A percentile compares a stretch with the other conserved stretches of the same genome.
phyloP scores from a whole-genome alignment of 2,113 vertebrate species.

The Thomomys bottae region DNA sequence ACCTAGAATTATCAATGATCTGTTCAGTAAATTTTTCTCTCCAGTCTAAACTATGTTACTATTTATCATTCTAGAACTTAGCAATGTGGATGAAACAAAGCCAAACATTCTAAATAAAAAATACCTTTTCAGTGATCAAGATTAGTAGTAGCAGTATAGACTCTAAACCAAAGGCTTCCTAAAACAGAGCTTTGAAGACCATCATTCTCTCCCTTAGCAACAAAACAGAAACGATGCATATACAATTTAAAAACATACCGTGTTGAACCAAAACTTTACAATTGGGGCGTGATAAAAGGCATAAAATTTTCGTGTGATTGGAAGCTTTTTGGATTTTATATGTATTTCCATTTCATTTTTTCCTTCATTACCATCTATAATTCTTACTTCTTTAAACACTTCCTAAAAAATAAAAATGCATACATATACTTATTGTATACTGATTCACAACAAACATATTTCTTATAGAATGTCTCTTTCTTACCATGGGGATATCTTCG shows the following conservation, averaged over 20 bases:
- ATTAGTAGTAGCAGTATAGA: conserved; percentile 5
- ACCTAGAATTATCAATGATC: conserved; percentile 56
- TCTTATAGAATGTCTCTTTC: background rate
- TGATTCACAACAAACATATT: conserved; percentile 47
- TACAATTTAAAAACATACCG: conserved; percentile 86
- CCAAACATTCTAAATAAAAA: background rate
- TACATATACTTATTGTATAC: background rate
- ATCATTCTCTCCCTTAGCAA: background rate
- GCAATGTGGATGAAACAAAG: conserved; percentile 15
- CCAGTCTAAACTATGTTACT: conserved; percentile 16
- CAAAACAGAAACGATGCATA: background rate
- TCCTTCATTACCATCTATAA: conserved; percentile 87
- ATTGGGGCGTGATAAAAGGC: conserved; percentile 99
- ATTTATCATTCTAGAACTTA: conserved; percentile 14
- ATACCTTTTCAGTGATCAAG: conserved; percentile 32
- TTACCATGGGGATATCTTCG: conserved; percentile 97
- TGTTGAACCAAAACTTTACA: conserved; percentile 99
- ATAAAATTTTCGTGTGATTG: conserved; percentile 96
- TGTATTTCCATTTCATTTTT: conserved; percentile 94
- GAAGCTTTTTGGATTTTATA: conserved; percentile 93
- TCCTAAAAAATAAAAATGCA: conserved; percentile 88
- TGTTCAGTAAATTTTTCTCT: conserved; percentile 27
- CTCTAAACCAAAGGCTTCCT: background rate
- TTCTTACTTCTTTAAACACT: conserved; percentile 94
- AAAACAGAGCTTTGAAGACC: conserved; percentile 11